Conservation (phyloP, 2,888 invertebrate genomes). For the Dexiosoma caninum region DNA sequence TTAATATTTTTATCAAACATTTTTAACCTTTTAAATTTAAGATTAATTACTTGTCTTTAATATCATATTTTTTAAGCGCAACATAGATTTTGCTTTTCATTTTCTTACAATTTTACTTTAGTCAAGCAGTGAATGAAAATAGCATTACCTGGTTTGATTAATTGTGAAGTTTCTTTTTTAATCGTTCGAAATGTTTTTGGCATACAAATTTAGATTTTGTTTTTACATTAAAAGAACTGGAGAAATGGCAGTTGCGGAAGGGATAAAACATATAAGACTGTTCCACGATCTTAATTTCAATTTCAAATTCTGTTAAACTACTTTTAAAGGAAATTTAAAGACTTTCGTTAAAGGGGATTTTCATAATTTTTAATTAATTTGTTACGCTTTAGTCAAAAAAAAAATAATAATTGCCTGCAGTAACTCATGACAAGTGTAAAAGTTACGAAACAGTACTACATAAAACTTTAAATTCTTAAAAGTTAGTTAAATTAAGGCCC, state of each 20-base stretch:
- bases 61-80: slow-evolving; percentile 14
- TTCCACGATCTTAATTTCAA: neutral
- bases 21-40: slow-evolving; percentile 51
- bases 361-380: neutral
- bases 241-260: neutral
- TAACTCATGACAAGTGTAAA: too few relatives aligned
- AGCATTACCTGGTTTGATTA: slow-evolving; percentile 18
- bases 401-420: too few relatives aligned
- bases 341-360: neutral
- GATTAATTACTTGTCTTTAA: slow-evolving; percentile 50
- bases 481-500: too few relatives aligned
- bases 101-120: neutral
- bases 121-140: neutral
- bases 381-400: too few relatives aligned
- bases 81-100: neutral
- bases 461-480: too few relatives aligned
- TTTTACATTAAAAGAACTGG: neutral
- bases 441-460: too few relatives aligned
- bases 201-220: neutral
- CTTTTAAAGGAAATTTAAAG: neutral
- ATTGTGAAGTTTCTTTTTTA: slow-evolving; percentile 19
- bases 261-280: neutral
- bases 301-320: neutral
- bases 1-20: neutral
- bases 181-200: slow-evolving; percentile 13